Evolutionary conservation across 2,888 invertebrate genomes (phyloP), one percentile per base, ranked within the genome.

Genomic region (Catocala nupta): DNA sequence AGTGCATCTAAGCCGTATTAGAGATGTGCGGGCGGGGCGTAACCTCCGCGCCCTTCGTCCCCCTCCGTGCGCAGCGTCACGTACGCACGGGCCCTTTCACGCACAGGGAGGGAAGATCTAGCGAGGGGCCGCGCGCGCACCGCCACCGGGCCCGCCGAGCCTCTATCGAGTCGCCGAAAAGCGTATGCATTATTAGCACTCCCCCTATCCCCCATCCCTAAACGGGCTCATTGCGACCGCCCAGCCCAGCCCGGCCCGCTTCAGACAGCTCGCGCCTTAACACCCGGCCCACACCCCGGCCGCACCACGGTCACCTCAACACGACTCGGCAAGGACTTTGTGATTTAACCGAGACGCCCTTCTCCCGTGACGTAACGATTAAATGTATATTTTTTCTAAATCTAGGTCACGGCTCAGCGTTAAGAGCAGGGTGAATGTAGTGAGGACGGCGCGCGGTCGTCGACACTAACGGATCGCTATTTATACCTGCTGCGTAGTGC

Each of bases 391-490:
- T 80, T 82, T 82, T 82, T 78, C 73, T 67, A 71, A 78, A 90
- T 87, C 85, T 91, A 83, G 91, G 91, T 91, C 90, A 89, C 73
- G 86, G 81, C 80, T 83, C 79, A 79, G 83, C 80, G 77, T 77
- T 75, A 78, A 81, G 81, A 82, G 79, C 83, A 84, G 85, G 88
- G 85, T 85, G 81, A 82, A 80, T 74, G 81, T 75, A 77, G 77
- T 85, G 84, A 84, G 82, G 87, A 85, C 82, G 83, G 82, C 79
- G 81, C 84, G 87, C 92, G 93, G 93, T 93, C 93, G 92, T 92
- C 93, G 93, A 93, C 93, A 92, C 93, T 93, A 94, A 93, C 93
- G 93, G 93, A 87, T 87, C 89, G 91, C 93, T 94, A 94, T 94
- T 93, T 93, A 93, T 94, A 94, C 93, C 93, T 93, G 93, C 87